phyloP scores from a whole-genome alignment of 2,888 invertebrate genomes.

The Tenthredo mesomela region DNA sequence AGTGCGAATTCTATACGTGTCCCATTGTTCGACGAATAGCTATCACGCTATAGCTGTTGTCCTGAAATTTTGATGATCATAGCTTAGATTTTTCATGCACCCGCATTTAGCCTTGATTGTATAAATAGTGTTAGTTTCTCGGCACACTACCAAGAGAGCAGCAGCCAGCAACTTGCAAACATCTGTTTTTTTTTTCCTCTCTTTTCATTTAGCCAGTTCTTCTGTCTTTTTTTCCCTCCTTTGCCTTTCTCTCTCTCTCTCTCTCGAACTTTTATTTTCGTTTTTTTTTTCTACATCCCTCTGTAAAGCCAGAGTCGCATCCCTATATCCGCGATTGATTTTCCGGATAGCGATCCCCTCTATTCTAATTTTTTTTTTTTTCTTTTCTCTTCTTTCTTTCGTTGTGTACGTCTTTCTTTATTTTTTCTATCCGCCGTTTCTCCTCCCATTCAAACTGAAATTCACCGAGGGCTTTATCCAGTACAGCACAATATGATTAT shows the following conservation, averaged over 20 bases:
- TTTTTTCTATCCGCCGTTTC: not conserved
- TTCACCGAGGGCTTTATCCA: conserved; percentile 51
- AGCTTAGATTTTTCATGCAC: conserved; percentile 28
- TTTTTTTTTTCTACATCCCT: not conserved
- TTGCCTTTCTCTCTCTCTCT: not conserved
- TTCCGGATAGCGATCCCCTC: conserved; percentile 43
- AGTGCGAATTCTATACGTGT: not conserved
- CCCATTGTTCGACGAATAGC: not conserved
- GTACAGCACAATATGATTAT: conserved; percentile 70
- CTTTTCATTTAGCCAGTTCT: conserved; percentile 1
- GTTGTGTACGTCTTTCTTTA: not conserved
- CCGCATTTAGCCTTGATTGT: conserved; percentile 49
- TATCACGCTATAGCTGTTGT: not conserved
- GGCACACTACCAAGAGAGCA: conserved; percentile 41
- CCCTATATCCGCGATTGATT: conserved; percentile 35
- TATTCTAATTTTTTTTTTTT: conserved; percentile 20
- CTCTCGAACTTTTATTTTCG: not conserved
- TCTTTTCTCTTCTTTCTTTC: not conserved
- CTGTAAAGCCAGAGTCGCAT: conserved; percentile 18
- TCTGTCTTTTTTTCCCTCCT: not conserved
- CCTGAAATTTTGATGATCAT: not conserved
- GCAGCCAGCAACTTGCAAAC: conserved; percentile 40
- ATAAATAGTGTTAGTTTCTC: conserved; percentile 50
- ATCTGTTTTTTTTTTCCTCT: conserved; percentile 39
- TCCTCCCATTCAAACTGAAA: conserved; percentile 45